Conservation (phyloP, 2,113 vertebrate species). For the Baryphthengus martii region DNA sequence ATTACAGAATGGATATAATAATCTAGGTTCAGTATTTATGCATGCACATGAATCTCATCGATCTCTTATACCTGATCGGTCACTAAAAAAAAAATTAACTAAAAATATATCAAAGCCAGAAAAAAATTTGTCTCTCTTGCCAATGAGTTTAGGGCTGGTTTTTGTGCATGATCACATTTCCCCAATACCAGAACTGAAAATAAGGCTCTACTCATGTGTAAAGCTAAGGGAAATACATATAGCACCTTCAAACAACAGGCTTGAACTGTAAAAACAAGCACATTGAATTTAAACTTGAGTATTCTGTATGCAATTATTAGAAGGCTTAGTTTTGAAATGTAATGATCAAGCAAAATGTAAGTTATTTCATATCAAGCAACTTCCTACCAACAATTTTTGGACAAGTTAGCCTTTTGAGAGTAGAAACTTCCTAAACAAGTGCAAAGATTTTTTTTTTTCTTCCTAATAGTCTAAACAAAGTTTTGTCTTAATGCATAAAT, state of each 20-base stretch:
- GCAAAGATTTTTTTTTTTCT: not conserved
- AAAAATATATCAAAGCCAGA: not conserved
- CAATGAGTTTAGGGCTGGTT: not conserved
- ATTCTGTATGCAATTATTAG: not conserved
- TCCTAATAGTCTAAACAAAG: not conserved
- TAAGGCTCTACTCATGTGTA: not conserved
- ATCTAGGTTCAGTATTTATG: not conserved
- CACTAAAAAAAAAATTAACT: fast-evolving
- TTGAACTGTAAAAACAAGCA: not conserved
- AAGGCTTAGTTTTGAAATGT: not conserved
- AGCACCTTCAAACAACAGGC: not conserved
- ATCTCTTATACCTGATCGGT: not conserved
- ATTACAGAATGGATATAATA: not conserved
- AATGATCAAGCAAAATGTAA: not conserved
- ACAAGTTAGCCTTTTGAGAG: not conserved
- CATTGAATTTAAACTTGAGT: not conserved
- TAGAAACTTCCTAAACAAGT: not conserved
- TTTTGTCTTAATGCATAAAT: not conserved
- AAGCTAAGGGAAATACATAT: not conserved
- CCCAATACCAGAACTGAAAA: not conserved
- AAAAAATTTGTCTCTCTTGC: not conserved
- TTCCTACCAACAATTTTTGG: not conserved
- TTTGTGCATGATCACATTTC: not conserved
- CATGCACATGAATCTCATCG: not conserved
- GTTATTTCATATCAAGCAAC: not conserved